A percentile compares a stretch with the other conserved stretches of the same genome.
Conservation (phyloP, 2,888 invertebrate species). For the Machimus atricapillus region DNA sequence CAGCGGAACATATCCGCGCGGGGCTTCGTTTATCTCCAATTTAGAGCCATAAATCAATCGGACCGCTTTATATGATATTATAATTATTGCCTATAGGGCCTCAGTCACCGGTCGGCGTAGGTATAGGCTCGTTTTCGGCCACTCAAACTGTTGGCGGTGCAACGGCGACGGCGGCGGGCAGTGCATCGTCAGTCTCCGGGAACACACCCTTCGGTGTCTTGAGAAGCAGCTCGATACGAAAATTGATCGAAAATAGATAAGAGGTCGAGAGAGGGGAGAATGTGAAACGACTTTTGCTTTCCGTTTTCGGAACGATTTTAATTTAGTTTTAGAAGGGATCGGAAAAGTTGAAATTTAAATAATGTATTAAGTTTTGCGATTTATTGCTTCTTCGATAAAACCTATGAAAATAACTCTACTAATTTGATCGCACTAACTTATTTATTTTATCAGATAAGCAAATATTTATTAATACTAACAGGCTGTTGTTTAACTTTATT, state of each 20-base stretch:
- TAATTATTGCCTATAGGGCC: constrained; percentile 48
- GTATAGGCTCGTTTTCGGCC: background rate
- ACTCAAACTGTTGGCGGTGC: background rate
- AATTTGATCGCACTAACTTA: too few relatives aligned
- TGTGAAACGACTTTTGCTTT: background rate
- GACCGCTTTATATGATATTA: constrained; percentile 48
- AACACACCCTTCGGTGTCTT: background rate
- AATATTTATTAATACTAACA: too few relatives aligned
- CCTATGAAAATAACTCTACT: too few relatives aligned
- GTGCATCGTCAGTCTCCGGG: background rate
- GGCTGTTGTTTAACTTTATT: too few relatives aligned
- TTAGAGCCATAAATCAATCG: constrained; percentile 60
- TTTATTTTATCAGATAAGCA: too few relatives aligned
- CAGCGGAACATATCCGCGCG: constrained; percentile 3
- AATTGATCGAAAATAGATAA: constrained; percentile 7
- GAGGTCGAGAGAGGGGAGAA: background rate
- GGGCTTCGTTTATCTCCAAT: constrained; percentile 50
- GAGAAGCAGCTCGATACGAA: background rate
- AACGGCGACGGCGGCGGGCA: background rate
- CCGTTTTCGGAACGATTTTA: background rate
- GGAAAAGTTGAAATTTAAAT: background rate
- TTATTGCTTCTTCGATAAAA: too few relatives aligned
- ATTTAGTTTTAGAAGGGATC: background rate
- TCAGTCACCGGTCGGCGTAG: background rate
- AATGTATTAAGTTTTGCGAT: background rate